These are phyloP conservation scores for Cydia splendana DNA, from an alignment of 1,140 invertebrate genomes.

Conservation along the genomic window DNA sequence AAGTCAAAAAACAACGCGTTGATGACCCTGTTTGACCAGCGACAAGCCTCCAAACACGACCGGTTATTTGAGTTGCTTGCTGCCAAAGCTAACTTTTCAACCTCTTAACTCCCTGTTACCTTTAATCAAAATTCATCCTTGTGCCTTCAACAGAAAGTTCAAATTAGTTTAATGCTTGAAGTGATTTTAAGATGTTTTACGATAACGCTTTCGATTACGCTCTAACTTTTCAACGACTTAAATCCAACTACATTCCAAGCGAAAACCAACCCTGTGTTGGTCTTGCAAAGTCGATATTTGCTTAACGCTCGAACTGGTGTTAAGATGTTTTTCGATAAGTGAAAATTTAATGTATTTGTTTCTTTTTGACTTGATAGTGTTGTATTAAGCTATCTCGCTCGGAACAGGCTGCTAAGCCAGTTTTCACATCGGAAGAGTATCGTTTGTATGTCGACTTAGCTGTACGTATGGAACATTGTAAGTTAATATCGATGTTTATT, in stretches of 20 bases:
- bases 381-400: conserved; percentile 37
- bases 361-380: conserved; percentile 13
- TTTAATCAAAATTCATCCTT: conserved; percentile 35
- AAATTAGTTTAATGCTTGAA: not conserved
- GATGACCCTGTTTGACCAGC: conserved; percentile 41
- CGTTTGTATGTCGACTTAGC: conserved; percentile 6
- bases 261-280: conserved; percentile 32
- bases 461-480: conserved; percentile 16
- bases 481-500: conserved; percentile 3
- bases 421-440: conserved; percentile 47
- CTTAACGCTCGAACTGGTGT: not conserved
- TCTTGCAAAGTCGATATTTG: not conserved
- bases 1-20: conserved; percentile 3
- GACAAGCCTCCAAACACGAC: conserved; percentile 57
- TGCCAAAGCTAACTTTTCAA: conserved; percentile 35
- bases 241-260: conserved; percentile 33
- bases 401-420: conserved; percentile 56
- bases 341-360: conserved; percentile 32
- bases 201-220: not conserved
- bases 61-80: conserved; percentile 54
- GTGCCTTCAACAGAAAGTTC: not conserved
- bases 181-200: conserved; percentile 27
- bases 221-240: conserved; percentile 38
- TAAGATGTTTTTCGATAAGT: conserved; percentile 27
- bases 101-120: conserved; percentile 40